Percentiles rank a stretch among this genome's conserved stretches.
Evolutionary conservation across 2,113 vertebrate species (phyloP).

Genomic region (Kryptolebias marmoratus): DNA sequence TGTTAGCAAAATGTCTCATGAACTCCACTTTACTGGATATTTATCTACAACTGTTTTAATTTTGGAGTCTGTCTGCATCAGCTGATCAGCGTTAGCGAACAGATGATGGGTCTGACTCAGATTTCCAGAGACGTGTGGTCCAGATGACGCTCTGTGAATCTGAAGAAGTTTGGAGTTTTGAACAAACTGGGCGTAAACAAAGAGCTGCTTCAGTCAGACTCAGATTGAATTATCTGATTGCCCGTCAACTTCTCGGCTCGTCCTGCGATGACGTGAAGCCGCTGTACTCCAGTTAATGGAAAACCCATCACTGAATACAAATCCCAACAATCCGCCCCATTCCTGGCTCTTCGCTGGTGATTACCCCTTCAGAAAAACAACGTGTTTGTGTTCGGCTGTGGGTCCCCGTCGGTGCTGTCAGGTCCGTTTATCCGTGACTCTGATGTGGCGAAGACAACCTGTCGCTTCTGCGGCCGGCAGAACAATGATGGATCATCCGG

Average conservation of each 20-base stretch:
- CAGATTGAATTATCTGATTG: constrained; percentile 33
- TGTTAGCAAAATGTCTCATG: too few species aligned
- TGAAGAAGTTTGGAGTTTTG: too few species aligned
- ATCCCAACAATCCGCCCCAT: not conserved
- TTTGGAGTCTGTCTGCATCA: too few species aligned
- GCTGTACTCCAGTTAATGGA: constrained; percentile 48
- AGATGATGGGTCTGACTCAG: too few species aligned
- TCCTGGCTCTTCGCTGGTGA: constrained; percentile 24
- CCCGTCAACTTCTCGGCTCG: constrained; percentile 17
- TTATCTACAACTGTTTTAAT: too few species aligned
- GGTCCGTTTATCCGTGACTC: constrained; percentile 47
- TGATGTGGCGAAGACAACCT: constrained; percentile 36
- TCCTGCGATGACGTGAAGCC: not conserved
- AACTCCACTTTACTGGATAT: too few species aligned
- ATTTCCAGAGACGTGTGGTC: too few species aligned
- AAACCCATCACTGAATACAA: constrained; percentile 48
- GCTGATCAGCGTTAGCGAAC: too few species aligned
- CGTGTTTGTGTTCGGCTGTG: constrained; percentile 17
- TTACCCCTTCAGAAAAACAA: constrained; percentile 47
- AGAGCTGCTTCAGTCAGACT: constrained; percentile 14
- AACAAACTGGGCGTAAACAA: not conserved
- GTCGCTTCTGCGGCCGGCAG: constrained; percentile 26
- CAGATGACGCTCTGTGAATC: too few species aligned
- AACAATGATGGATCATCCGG: constrained; percentile 57
- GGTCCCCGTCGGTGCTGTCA: constrained; percentile 41